Conservation (phyloP, 2,797 vertebrate species). For the Parotocinclus haroldoi region DNA sequence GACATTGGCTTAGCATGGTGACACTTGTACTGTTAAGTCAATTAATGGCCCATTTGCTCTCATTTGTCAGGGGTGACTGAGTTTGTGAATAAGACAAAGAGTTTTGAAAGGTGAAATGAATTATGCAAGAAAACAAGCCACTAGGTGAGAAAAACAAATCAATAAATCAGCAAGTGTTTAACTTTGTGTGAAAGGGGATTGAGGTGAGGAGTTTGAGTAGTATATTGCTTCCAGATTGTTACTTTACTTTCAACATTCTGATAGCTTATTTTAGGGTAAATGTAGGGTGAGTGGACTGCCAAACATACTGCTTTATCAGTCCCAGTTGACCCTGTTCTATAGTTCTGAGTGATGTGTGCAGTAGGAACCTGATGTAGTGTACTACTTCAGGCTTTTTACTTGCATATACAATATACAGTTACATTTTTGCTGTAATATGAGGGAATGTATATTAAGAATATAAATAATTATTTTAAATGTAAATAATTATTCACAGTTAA, state of each 20-base stretch:
- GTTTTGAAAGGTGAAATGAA: slow-evolving; percentile 10
- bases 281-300: background rate
- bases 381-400: too few relatives aligned
- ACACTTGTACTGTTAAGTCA: slow-evolving; percentile 20
- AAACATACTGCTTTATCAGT: too few relatives aligned
- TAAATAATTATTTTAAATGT: too few relatives aligned
- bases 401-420: too few relatives aligned
- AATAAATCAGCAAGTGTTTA: slow-evolving; percentile 34
- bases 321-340: too few relatives aligned
- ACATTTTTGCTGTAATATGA: too few relatives aligned
- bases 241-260: background rate
- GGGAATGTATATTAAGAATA: too few relatives aligned
- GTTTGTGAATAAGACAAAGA: background rate
- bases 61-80: slow-evolving; percentile 11
- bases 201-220: background rate
- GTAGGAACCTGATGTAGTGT: too few relatives aligned
- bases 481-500: too few relatives aligned
- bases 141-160: slow-evolving; percentile 33
- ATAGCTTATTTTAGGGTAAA: background rate
- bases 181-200: slow-evolving; percentile 12
- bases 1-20: slow-evolving; percentile 17
- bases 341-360: too few relatives aligned
- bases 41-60: slow-evolving; percentile 13
- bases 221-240: slow-evolving; percentile 6
- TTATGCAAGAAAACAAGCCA: background rate